Evolutionary conservation across 2,113 vertebrate genomes (phyloP).

Genomic region (Marcusenius ussheri): DNA sequence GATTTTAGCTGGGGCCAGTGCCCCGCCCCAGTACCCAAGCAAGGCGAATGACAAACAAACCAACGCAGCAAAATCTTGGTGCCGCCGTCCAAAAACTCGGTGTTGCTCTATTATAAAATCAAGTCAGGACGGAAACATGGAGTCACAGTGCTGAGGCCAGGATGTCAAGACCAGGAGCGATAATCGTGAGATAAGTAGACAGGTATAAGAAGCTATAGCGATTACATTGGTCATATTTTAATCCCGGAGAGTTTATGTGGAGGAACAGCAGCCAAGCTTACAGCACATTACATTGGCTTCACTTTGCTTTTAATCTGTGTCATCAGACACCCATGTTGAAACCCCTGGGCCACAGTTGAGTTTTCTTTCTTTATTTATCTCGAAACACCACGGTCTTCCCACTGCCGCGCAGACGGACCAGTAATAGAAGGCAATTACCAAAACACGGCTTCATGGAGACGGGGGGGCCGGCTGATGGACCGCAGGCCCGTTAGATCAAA

Average conservation of each 20-base stretch:
- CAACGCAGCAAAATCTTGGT: neutral
- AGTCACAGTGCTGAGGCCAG: neutral
- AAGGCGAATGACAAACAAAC: neutral
- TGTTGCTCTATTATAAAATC: neutral
- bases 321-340: neutral
- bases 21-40: neutral
- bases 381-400: neutral
- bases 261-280: neutral
- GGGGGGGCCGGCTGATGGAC: neutral
- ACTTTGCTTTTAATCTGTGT: neutral
- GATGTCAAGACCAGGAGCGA: neutral
- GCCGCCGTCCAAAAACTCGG: neutral
- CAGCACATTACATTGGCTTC: neutral
- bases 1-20: neutral
- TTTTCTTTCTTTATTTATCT: constrained; percentile 3
- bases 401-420: neutral
- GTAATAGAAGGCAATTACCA: constrained; percentile 8
- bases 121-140: neutral
- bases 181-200: neutral
- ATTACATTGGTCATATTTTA: neutral
- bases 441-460: constrained; percentile 1
- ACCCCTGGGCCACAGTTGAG: neutral
- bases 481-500: constrained; percentile 10
- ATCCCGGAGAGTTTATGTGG: neutral
- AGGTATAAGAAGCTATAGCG: neutral